A percentile compares a stretch with the other conserved stretches of the same genome.
Evolutionary conservation across 2,797 vertebrate species (phyloP).

Genomic region (Distichodus sexfasciatus): DNA sequence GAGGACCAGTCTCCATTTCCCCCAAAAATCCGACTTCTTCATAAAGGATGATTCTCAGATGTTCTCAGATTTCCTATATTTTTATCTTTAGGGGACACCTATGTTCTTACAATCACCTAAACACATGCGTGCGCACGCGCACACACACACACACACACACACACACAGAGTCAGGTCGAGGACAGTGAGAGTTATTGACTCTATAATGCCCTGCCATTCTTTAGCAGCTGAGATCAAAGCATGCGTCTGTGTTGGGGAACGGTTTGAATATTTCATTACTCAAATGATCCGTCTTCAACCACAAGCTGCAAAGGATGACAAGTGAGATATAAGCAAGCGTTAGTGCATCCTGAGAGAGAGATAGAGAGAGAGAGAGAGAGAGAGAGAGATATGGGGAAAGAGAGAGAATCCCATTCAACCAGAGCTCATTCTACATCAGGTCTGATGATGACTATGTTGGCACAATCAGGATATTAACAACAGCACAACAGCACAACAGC

Average conservation of each 20-base stretch:
- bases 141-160: neutral
- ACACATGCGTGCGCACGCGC: neutral
- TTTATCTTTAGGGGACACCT: no score
- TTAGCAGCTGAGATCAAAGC: conserved; percentile 11
- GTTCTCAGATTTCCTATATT: no score
- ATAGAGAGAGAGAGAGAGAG: neutral
- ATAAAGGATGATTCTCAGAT: no score
- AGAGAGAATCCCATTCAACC: no score
- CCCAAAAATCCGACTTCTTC: no score
- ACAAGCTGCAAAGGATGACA: neutral
- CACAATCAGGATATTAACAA: no score
- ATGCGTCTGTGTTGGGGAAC: neutral
- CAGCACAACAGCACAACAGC: neutral
- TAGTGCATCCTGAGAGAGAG: no score
- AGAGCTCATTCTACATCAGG: no score
- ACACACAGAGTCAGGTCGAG: neutral
- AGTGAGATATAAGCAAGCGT: neutral
- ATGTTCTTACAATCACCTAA: no score
- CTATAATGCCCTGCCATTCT: neutral
- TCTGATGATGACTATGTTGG: no score
- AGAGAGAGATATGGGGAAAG: neutral
- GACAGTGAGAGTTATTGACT: neutral
- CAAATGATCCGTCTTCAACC: conserved; percentile 1
- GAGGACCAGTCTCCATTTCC: no score
- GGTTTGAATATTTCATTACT: conserved; percentile 14